Base-by-base conservation (phyloP, 2,888 invertebrate genomes). In the Geotrupes spiniger region DNA sequence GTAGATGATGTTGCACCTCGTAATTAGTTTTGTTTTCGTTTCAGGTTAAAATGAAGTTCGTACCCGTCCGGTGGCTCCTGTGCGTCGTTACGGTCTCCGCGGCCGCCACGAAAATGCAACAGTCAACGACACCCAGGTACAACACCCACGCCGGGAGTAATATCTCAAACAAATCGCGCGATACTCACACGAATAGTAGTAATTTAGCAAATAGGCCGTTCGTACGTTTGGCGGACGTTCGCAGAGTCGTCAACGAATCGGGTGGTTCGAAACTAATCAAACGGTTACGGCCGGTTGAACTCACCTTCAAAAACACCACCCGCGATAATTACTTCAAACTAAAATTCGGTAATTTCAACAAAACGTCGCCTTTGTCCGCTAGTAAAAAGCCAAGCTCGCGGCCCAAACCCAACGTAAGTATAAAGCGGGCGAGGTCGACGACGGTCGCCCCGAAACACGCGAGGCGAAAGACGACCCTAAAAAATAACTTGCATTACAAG, bases 91-190 rank as follows among this genome's bases (percentile, higher is more conserved):
- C 63, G 39, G 50, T 61, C 17, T 51, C 58, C 31, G 49, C 60
- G 52, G 60, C 57, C 25, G 53, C 52, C 12, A 56, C 63, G 37
- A 54, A 25, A 47, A 39, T 64, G 52, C 64, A 66, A 43, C 49
- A 66, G 46, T 53, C 63, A 39, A 63, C 66, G 36, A 66, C 70
- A 56, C 58, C 68, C 62, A 71, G 72, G 72, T 71, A 71, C 66
- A 66, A 52, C 61, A 57, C 52, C 59, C 54, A 50, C 59, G 54
- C 57, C 42, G 54, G 57, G 52, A 56, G 51, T 33, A 33, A 14
- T 33, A 14, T 33, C 9, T 12, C 11, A 33, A 33, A 33, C 4
- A 12, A 33, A 8, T 14, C 33, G 8, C 9, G 10, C 10, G 29
- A 33, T 4, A 21, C 21, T 4, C 21, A 21, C 21, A 6, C 3